Evolutionary conservation across 2,797 vertebrate species (phyloP), one percentile per base, ranked within the genome.

Genomic region (Spinus olivaceus): DNA sequence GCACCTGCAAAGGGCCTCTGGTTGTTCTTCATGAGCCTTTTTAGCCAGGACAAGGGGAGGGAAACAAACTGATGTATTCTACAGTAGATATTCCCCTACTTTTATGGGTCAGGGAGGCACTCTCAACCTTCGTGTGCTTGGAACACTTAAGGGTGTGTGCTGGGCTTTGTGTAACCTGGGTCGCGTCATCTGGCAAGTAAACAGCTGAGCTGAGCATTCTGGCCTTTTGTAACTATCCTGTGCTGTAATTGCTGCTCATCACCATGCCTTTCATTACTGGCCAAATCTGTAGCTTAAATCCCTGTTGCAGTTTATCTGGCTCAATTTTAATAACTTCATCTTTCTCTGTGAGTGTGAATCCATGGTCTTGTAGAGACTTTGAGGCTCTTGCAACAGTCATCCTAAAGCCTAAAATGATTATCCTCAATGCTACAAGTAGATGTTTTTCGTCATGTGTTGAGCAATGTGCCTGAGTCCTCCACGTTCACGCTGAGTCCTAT

Each of bases 211-310:
- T 91, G 92, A 89, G 89, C 91, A 56, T 81, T 95, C 65, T 51
- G n/a, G 23, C 63, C 90, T 93, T 95, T 69, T 95, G 86, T 81
- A 87, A 42, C 59, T 93, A 61, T 87, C 44, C 61, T 87, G 21
- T 47, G 63, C 79, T 89, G 81, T 85, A 92, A 94, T 93, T 33
- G 4, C 79, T 92, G 35, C 76, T 89, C 81, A 80, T 95, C 94
- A 81, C 57, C 1, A 2, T 70, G 88, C n/a, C 91, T 97, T 97
- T 96, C 81, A 94, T 96, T 94, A 76, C 78, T 73, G 88, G 89
- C 95, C 95, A 97, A 95, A 88, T 88, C 90, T 94, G 64, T 59
- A 88, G 72, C 86, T 91, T 95, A 95, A 91, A 89, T 93, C 91
- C 83, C 35, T 76, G 15, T 72, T 96, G 46, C 91, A 93, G 81